Percentiles rank a stretch among this genome's conserved stretches.
These are phyloP conservation scores for Pollenia amentaria DNA, from an alignment of 2,888 invertebrate genomes.

Conservation along the genomic window DNA sequence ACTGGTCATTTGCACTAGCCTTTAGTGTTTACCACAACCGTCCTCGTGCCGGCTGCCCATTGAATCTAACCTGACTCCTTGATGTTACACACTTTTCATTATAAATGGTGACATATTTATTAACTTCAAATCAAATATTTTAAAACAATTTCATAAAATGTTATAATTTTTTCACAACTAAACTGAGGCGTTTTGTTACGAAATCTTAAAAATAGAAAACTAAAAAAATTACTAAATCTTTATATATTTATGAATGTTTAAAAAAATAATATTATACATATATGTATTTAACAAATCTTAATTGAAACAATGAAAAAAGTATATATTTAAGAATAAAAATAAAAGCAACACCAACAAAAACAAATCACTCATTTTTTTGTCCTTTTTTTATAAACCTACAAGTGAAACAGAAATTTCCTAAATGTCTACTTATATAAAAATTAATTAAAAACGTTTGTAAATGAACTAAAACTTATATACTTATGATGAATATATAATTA, in stretches of 20 bases:
- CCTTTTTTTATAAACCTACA: conserved; percentile 68
- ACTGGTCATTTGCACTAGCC: no score
- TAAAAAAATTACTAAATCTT: conserved; percentile 12
- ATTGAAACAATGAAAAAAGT: background rate
- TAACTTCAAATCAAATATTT: background rate
- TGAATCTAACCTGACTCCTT: no score
- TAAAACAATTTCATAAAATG: background rate
- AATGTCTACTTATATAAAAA: conserved; percentile 64
- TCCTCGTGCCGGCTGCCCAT: no score
- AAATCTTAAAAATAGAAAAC: conserved; percentile 11
- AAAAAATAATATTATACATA: background rate
- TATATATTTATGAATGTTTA: background rate
- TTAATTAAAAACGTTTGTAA: conserved; percentile 44
- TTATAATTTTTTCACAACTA: background rate
- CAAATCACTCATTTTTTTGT: conserved; percentile 64
- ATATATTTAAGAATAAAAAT: conserved; percentile 35
- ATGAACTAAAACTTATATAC: conserved; percentile 31
- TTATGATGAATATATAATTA: conserved; percentile 24
- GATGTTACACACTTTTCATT: no score
- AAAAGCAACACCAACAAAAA: conserved; percentile 65
- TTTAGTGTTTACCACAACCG: no score
- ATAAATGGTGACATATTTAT: no score
- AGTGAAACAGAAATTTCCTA: conserved; percentile 71
- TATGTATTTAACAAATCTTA: background rate
- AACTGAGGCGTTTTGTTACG: conserved; percentile 17